These are phyloP conservation scores for Homalodisca vitripennis DNA, from an alignment of 1,140 invertebrate species.

Conservation along the genomic window DNA sequence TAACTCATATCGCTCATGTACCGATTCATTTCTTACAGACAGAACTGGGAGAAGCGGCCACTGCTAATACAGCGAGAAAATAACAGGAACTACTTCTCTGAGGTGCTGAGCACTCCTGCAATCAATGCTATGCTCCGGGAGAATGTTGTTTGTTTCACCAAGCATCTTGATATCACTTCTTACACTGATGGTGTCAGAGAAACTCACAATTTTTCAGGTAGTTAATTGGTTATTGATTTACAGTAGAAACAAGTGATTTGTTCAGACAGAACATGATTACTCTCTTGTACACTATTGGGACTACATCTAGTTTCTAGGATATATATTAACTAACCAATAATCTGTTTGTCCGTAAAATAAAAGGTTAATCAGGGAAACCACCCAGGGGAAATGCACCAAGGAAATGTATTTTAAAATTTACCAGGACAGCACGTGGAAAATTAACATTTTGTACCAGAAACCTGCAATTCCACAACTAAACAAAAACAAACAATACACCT, in stretches of 20 bases:
- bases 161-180: slow-evolving; percentile 89
- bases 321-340: background rate
- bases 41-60: slow-evolving; percentile 79
- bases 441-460: too few species aligned
- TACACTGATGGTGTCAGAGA: slow-evolving; percentile 77
- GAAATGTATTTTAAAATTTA: too few species aligned
- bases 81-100: slow-evolving; percentile 64
- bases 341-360: background rate
- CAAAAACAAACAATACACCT: too few species aligned
- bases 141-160: slow-evolving; percentile 74
- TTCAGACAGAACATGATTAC: background rate
- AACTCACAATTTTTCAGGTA: slow-evolving; percentile 82
- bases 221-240: background rate
- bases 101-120: slow-evolving; percentile 70
- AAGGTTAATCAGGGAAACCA: background rate
- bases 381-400: background rate
- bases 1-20: background rate
- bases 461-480: too few species aligned
- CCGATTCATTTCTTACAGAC: slow-evolving; percentile 45
- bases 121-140: slow-evolving; percentile 77
- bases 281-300: background rate
- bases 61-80: slow-evolving; percentile 68
- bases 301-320: background rate
- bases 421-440: too few species aligned
- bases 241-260: background rate